Evolutionary conservation across 2,113 vertebrate species (phyloP).

Genomic region (Ginglymostoma cirratum): DNA sequence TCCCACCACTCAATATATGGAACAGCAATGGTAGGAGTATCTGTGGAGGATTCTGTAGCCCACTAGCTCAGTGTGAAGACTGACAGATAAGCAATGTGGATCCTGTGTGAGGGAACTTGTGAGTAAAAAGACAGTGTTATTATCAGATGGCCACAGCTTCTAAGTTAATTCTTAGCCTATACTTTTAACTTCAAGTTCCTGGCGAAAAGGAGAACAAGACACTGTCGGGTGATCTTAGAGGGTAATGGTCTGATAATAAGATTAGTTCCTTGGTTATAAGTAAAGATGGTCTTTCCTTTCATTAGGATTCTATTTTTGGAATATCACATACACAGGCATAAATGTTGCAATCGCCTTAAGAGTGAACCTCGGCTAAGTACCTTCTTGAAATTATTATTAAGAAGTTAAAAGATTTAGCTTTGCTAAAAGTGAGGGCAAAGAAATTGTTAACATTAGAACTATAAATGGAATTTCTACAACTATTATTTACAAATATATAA

Average conservation of each 20-base stretch:
- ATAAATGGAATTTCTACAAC: background rate
- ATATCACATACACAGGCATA: background rate
- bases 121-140: background rate
- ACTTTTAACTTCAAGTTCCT: background rate
- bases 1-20: slow-evolving; percentile 30
- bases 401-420: background rate
- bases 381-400: background rate
- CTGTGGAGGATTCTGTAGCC: background rate
- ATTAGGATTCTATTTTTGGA: background rate
- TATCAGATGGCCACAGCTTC: background rate
- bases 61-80: background rate
- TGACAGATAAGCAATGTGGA: background rate
- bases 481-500: background rate
- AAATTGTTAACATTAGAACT: background rate
- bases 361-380: background rate
- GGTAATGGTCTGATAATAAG: background rate
- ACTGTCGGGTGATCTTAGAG: background rate
- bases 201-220: background rate
- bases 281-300: background rate
- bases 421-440: background rate
- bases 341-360: background rate
- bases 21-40: slow-evolving; percentile 20
- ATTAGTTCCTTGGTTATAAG: background rate
- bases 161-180: slow-evolving; percentile 25
- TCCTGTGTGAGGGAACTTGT: background rate